These are phyloP conservation scores for Rambutsinella grinnellia DNA, from an alignment of 2,888 invertebrate genomes.

Conservation along the genomic window DNA sequence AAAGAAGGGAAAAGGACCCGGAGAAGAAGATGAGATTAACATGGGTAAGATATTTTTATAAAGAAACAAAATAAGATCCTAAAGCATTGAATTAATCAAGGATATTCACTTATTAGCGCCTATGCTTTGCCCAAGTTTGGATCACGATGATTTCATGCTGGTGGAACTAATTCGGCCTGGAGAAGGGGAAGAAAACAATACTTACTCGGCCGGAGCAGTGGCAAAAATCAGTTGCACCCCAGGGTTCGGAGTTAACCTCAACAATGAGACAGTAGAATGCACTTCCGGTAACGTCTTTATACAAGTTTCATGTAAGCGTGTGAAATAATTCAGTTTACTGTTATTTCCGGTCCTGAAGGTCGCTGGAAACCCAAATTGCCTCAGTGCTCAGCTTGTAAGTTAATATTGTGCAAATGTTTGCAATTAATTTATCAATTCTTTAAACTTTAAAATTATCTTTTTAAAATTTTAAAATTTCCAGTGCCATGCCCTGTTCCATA, in stretches of 20 bases:
- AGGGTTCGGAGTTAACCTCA: slow-evolving; percentile 82
- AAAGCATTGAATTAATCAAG: no score
- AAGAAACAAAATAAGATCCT: no score
- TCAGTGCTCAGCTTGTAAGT: slow-evolving; percentile 81
- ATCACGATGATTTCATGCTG: slow-evolving; percentile 76
- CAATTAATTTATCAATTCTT: background rate
- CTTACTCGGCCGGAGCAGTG: slow-evolving; percentile 82
- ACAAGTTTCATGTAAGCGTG: background rate
- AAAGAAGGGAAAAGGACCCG: slow-evolving; percentile 50
- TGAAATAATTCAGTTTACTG: no score
- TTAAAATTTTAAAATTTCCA: slow-evolving; percentile 18
- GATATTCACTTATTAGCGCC: slow-evolving; percentile 7
- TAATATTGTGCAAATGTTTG: background rate
- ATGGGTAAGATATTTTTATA: no score
- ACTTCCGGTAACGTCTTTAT: no score
- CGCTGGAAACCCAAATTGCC: slow-evolving; percentile 88
- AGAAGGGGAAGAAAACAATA: slow-evolving; percentile 78
- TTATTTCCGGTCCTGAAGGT: slow-evolving; percentile 75
- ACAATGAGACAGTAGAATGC: slow-evolving; percentile 82
- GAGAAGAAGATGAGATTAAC: slow-evolving; percentile 67
- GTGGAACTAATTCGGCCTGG: slow-evolving; percentile 79
- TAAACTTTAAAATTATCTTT: background rate
- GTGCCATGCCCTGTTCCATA: slow-evolving; percentile 65
- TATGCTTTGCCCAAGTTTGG: slow-evolving; percentile 35
- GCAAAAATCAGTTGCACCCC: slow-evolving; percentile 82